A percentile compares a stretch with the other conserved stretches of the same genome.
These are phyloP conservation scores for Dromaius novaehollandiae DNA, from an alignment of 2,113 vertebrate species.

Conservation along the genomic window DNA sequence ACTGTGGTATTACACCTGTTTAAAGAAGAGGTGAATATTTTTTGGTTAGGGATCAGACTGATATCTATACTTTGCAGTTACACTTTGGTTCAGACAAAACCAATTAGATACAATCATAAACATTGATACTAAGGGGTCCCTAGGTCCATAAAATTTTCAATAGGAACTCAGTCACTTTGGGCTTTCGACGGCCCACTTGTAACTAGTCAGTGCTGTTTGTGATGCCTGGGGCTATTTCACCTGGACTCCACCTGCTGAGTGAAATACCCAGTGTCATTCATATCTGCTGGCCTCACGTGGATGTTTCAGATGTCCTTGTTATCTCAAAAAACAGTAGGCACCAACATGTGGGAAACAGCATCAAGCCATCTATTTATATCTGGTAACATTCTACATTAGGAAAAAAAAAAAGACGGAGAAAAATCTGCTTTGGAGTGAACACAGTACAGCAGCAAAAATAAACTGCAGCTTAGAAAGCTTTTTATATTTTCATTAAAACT, in stretches of 20 bases:
- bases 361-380: not conserved
- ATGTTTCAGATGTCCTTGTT: not conserved
- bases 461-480: not conserved
- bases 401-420: not conserved
- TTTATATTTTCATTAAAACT: not conserved
- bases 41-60: not conserved
- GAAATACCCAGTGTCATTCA: not conserved
- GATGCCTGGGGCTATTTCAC: not conserved
- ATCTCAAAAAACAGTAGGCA: not conserved
- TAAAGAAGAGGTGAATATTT: not conserved
- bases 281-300: not conserved
- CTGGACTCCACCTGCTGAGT: not conserved
- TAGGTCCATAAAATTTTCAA: not conserved
- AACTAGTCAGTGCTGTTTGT: not conserved
- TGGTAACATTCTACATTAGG: not conserved
- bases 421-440: not conserved
- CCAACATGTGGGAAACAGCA: not conserved
- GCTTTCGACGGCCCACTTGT: not conserved
- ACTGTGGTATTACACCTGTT: not conserved
- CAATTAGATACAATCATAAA: fast-evolving
- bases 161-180: not conserved
- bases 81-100: not conserved
- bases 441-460: not conserved
- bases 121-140: not conserved
- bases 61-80: not conserved